These are phyloP conservation scores for Hydrolagus colliei DNA, from an alignment of 2,797 vertebrate species.

Conservation along the genomic window DNA sequence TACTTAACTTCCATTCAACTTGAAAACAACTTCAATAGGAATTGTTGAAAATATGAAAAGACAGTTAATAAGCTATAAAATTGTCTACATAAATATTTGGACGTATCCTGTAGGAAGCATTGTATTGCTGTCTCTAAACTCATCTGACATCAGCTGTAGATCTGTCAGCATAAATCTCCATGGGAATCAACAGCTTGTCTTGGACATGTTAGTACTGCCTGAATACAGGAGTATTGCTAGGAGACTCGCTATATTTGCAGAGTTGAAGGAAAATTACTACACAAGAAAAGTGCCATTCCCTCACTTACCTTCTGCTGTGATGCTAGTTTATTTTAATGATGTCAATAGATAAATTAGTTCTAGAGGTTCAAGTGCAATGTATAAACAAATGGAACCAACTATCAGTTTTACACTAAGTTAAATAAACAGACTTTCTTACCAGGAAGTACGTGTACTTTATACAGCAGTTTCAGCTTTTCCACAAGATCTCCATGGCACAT, in stretches of 20 bases:
- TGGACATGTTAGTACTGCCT: background rate
- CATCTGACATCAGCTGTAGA: background rate
- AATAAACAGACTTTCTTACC: conserved; percentile 59
- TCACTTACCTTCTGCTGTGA: too few species aligned
- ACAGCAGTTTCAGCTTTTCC: conserved; percentile 88
- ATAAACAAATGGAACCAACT: background rate
- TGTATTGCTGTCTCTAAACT: background rate
- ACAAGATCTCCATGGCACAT: conserved; percentile 86
- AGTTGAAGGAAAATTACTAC: background rate
- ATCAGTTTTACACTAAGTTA: background rate
- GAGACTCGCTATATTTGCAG: background rate
- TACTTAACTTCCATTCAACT: background rate
- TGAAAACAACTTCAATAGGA: background rate
- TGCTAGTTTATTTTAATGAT: background rate
- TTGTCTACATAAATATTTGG: background rate
- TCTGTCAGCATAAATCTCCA: background rate
- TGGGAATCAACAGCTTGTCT: too few species aligned
- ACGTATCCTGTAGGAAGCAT: background rate
- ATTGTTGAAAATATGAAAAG: background rate
- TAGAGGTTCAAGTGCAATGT: background rate
- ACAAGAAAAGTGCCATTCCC: too few species aligned
- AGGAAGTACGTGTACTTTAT: conserved; percentile 88
- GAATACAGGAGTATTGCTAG: background rate
- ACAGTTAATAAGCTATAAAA: background rate
- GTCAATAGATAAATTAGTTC: background rate